These are phyloP conservation scores for Tillus elongatus DNA, from an alignment of 2,888 invertebrate species.

Conservation along the genomic window DNA sequence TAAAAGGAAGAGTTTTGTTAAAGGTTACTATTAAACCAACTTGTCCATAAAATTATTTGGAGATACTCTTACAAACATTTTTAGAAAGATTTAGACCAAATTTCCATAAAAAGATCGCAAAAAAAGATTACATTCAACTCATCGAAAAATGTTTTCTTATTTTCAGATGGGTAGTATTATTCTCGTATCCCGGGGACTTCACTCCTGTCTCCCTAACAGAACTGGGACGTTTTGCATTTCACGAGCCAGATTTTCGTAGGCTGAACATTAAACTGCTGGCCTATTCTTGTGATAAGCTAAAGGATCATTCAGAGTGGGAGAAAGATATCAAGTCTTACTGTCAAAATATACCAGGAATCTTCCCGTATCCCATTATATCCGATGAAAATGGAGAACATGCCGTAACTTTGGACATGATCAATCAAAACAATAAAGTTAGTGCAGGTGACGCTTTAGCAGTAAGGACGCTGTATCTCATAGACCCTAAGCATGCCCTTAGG, in stretches of 20 bases:
- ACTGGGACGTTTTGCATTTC: slow-evolving; percentile 63
- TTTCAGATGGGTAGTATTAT: slow-evolving; percentile 74
- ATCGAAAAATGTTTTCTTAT: too few relatives aligned
- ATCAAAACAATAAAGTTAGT: slow-evolving; percentile 59
- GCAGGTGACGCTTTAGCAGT: slow-evolving; percentile 61
- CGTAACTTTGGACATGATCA: slow-evolving; percentile 67
- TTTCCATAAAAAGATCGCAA: too few relatives aligned
- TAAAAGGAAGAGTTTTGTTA: too few relatives aligned
- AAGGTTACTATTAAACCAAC: too few relatives aligned
- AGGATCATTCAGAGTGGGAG: slow-evolving; percentile 69
- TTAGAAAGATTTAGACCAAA: too few relatives aligned
- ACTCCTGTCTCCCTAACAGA: slow-evolving; percentile 89
- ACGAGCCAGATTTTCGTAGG: slow-evolving; percentile 58
- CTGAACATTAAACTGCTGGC: slow-evolving; percentile 68
- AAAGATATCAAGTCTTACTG: slow-evolving; percentile 61
- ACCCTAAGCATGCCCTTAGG: slow-evolving; percentile 69
- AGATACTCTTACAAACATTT: too few relatives aligned
- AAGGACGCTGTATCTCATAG: slow-evolving; percentile 69
- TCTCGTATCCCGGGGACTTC: slow-evolving; percentile 83
- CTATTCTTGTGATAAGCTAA: slow-evolving; percentile 67
- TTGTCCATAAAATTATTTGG: too few relatives aligned
- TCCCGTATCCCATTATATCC: slow-evolving; percentile 76
- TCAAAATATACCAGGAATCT: slow-evolving; percentile 58
- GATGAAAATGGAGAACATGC: slow-evolving; percentile 65
- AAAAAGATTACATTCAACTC: too few relatives aligned